Evolutionary conservation across 1,140 invertebrate genomes (phyloP).

Genomic region (Leptestheria dahalacensis): DNA sequence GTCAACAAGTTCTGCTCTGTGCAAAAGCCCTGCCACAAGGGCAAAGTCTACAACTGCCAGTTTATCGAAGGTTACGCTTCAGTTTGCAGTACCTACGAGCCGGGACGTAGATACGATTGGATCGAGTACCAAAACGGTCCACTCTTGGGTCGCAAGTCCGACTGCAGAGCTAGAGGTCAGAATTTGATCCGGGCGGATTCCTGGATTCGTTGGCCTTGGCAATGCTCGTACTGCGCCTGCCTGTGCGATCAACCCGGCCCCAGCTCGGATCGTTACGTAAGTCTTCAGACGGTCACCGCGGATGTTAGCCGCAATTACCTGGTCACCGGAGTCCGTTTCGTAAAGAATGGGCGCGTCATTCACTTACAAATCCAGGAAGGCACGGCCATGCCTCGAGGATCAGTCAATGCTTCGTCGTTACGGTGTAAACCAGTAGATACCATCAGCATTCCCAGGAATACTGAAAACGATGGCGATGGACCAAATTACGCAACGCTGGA

Average conservation of each 20-base stretch:
- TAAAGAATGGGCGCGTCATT: constrained; percentile 55
- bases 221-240: constrained; percentile 80
- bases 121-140: constrained; percentile 66
- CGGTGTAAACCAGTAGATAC: constrained; percentile 48
- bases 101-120: constrained; percentile 56
- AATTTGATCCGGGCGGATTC: constrained; percentile 42
- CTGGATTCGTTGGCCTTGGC: constrained; percentile 69
- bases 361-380: constrained; percentile 70
- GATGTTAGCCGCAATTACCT: constrained; percentile 56
- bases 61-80: constrained; percentile 72
- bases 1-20: constrained; percentile 47
- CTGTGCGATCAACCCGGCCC: constrained; percentile 59
- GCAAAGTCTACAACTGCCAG: constrained; percentile 50
- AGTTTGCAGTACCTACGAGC: constrained; percentile 45
- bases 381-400: constrained; percentile 41
- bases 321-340: constrained; percentile 55
- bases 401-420: constrained; percentile 39
- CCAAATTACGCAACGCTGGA: constrained; percentile 48
- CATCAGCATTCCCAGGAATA: constrained; percentile 32
- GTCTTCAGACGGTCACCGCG: constrained; percentile 44
- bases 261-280: constrained; percentile 61
- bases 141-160: constrained; percentile 36
- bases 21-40: constrained; percentile 51
- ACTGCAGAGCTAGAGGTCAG: constrained; percentile 7
- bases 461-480: constrained; percentile 32